Evolutionary conservation across 35 echinoderm and acorn worm genomes (phyloP), one percentile per base, ranked within the genome.

Genomic region (Nesometra sesokonis): DNA sequence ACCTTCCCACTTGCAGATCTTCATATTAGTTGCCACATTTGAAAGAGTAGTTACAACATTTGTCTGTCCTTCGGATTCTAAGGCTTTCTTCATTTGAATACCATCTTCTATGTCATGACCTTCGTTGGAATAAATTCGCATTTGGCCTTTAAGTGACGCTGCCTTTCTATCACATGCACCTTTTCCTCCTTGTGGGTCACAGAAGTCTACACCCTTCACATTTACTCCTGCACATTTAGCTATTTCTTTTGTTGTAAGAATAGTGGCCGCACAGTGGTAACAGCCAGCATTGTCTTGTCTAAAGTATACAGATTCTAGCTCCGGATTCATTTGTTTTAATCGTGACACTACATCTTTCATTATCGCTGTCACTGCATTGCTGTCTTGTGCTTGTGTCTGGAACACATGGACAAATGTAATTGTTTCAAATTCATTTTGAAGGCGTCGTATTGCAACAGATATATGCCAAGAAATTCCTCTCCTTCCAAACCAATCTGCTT

Each of bases 391-490:
- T 79, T 30, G n/a, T 79, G 78, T 30, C 78, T 79, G 78, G 29
- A 79, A 79, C 9, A 79, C 9, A 29, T 79, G 78, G 78, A 79
- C 29, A 29, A 13, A 79, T 11, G 78, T 79, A 11, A 79, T 8
- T 11, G 78, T 79, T 29, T 79, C 9, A 8, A 79, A 32, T 13
- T 79, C 78, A 11, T 67, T 7, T 21, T 29, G 30, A 86, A 32
- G 32, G 19, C 17, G 27, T 27, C 84, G 13, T 57, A 86, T 19
- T 30, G 35, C 84, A 57, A 46, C 84, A 46, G 84, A 46, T 0
- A 86, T 86, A 33, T 86, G 84, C 84, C 84, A 86, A 2, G 84
- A 86, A 76, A 86, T 5, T 76, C 84, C 84, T 32, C 84, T 27
- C 32, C 77, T 86, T 1, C 17, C 84, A 86, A 76, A 86, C 47